A percentile compares a stretch with the other conserved stretches of the same genome.
phyloP scores from a whole-genome alignment of 2,797 vertebrate genomes.

The Iguana delicatissima region DNA sequence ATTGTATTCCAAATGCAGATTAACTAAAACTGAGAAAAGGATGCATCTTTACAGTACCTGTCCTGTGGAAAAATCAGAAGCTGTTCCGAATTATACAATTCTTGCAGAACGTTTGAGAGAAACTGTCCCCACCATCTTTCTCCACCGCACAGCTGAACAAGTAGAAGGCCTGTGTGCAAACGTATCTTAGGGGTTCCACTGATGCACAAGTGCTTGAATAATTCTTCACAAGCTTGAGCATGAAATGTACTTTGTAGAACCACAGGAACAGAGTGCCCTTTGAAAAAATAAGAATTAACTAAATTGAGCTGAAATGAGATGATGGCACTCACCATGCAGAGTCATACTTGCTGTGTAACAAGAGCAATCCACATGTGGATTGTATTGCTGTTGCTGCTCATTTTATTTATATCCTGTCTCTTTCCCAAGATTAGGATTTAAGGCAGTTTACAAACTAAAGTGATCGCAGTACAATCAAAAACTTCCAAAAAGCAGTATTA shows the following conservation, averaged over 20 bases:
- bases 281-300: slow-evolving; percentile 58
- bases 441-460: too few species aligned
- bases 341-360: too few species aligned
- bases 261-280: slow-evolving; percentile 95
- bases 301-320: background rate
- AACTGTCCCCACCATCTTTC: slow-evolving; percentile 99
- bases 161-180: slow-evolving; percentile 93
- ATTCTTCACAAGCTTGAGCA: slow-evolving; percentile 96
- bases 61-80: slow-evolving; percentile 98
- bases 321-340: too few species aligned
- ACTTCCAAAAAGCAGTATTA: too few species aligned
- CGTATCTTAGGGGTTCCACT: slow-evolving; percentile 98
- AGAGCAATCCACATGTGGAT: too few species aligned
- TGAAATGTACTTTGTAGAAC: slow-evolving; percentile 97
- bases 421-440: too few species aligned
- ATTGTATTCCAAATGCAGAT: background rate
- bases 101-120: slow-evolving; percentile 97
- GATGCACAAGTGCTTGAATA: slow-evolving; percentile 98
- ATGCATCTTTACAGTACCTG: slow-evolving; percentile 82
- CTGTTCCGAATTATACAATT: slow-evolving; percentile 98
- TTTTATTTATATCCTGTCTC: too few species aligned
- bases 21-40: background rate
- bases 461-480: too few species aligned
- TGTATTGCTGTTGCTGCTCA: too few species aligned
- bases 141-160: slow-evolving; percentile 96